Base-by-base conservation (phyloP, 2,113 vertebrate genomes). In the Panthera tigris region DNA sequence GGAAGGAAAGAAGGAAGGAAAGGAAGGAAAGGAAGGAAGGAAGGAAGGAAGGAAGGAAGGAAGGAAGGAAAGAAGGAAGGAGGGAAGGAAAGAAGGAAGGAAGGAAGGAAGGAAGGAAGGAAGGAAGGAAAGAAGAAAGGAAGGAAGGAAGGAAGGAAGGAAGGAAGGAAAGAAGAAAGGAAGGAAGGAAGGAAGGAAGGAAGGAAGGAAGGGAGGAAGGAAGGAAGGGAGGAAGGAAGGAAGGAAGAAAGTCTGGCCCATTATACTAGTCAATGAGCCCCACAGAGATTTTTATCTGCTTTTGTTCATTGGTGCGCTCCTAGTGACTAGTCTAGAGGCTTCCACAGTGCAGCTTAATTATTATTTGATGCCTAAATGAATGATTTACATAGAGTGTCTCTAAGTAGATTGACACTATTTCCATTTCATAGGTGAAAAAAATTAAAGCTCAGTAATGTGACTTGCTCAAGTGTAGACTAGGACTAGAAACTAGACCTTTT, bases 381-480 rank as follows among this genome's bases (percentile, higher is more conserved):
- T 3, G 11, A 23, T 14, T 39, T 81, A 79, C 1, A 55, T 16
- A 3, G 2, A 45, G 5, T 33, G 13, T 71, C 65, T 81, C 2
- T 50, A 36, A 74, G 39, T 41, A n/a, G 14, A 16, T 76, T 27
- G 57, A 27, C 19, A 31, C 9, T 39, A 68, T 33, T 87, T 80
- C 78, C 82, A 61, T 57, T 66, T 92, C 12, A 80, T 29, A 48
- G 41, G 36, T 33, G n/a, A 61, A 36, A 90, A 79, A 57, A 36
- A 50, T 7, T 2, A 68, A 29, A 71, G 25, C 74, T 83, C 33
- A 21, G 23, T 3, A 4, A 66, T 79, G 29, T 52, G 31, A 89
- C 29, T 73, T 68, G 21, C 45, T 91, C 45, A 94, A 68, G 55
- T 83, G 61, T 83, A 79, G 89, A 89, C 69, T 50, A 79, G 63